phyloP scores from a whole-genome alignment of 2,797 vertebrate genomes.

The Macropodus opercularis region DNA sequence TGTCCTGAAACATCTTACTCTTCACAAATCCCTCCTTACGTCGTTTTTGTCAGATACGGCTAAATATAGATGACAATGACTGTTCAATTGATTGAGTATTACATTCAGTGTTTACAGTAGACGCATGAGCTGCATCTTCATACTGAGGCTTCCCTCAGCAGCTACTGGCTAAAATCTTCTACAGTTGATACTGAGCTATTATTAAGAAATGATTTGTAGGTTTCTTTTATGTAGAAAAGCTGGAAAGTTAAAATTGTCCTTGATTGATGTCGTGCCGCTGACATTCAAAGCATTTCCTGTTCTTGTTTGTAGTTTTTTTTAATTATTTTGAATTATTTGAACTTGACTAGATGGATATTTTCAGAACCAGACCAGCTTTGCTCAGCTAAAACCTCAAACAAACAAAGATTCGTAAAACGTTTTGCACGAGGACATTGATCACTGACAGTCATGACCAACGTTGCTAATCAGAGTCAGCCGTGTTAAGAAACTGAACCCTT shows the following conservation, averaged over 20 bases:
- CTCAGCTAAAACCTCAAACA: conserved; percentile 16
- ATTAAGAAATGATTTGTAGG: too few species aligned
- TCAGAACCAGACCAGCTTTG: conserved; percentile 4
- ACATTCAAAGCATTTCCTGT: too few species aligned
- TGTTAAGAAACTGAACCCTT: conserved; percentile 1
- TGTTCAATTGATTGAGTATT: neutral
- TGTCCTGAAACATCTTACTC: conserved; percentile 8
- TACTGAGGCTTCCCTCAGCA: too few species aligned
- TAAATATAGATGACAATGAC: conserved; percentile 8
- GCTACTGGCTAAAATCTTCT: too few species aligned
- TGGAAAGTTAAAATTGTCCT: too few species aligned
- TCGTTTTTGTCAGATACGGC: neutral
- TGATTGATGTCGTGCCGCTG: too few species aligned
- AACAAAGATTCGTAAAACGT: conserved; percentile 27
- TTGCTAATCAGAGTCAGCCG: conserved; percentile 32
- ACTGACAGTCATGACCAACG: conserved; percentile 13
- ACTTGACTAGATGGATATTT: conserved; percentile 1
- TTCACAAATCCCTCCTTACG: neutral
- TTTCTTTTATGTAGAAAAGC: too few species aligned
- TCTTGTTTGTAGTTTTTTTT: neutral
- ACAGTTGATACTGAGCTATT: too few species aligned
- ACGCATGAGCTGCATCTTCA: neutral
- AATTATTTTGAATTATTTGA: neutral
- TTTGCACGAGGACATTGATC: conserved; percentile 16
- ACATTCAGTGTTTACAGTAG: neutral